phyloP scores from a whole-genome alignment of 2,113 vertebrate genomes.

The Limnothrissa miodon region DNA sequence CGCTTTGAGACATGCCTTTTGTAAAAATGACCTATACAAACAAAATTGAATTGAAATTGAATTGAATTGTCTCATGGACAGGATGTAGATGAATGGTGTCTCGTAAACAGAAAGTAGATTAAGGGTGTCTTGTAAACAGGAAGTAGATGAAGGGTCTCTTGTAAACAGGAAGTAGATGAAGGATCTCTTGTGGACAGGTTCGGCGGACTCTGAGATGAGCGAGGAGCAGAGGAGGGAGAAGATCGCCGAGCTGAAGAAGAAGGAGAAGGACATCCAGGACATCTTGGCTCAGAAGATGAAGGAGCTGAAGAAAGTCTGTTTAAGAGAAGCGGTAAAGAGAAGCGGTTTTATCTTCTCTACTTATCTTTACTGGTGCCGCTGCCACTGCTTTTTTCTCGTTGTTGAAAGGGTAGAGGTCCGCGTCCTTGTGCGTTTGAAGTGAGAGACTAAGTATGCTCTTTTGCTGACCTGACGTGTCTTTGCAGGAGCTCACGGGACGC shows the following conservation, averaged over 20 bases:
- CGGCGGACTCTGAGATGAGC: conserved; percentile 89
- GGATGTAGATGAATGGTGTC: not conserved
- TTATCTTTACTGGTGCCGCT: no score
- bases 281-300: conserved; percentile 86
- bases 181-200: conserved; percentile 68
- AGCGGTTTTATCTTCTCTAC: no score
- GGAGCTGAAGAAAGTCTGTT: conserved; percentile 92
- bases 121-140: not conserved
- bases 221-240: conserved; percentile 95
- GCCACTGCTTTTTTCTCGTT: not conserved
- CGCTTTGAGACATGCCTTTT: no score
- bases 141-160: no score
- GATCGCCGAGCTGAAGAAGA: conserved; percentile 86
- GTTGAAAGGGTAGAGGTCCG: not conserved
- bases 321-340: conserved; percentile 88
- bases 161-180: not conserved
- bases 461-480: not conserved
- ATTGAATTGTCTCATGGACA: no score
- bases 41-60: no score
- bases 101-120: not conserved
- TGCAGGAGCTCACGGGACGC: conserved; percentile 89
- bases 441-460: not conserved
- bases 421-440: conserved; percentile 32
- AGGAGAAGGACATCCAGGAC: conserved; percentile 88
- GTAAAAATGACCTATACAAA: no score